phyloP scores from a whole-genome alignment of 2,888 invertebrate genomes.

The Diloba caeruleocephala region DNA sequence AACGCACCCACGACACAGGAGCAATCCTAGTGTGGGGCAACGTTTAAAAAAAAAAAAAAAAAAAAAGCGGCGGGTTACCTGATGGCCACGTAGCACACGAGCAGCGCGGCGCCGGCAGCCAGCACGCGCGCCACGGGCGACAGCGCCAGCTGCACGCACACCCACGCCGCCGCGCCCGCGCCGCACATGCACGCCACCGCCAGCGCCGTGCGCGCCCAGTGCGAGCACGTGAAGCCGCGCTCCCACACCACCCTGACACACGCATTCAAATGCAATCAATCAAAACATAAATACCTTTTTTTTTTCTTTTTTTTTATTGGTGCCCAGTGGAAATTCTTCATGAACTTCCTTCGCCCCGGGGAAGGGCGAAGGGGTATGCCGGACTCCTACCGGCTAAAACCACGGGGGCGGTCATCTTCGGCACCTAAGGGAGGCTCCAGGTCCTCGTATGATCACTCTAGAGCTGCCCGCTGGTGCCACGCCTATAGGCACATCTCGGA shows the following conservation, averaged over 20 bases:
- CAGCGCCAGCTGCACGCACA: conserved; percentile 93
- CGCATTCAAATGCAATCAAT: neutral
- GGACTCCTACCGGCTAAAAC: no score
- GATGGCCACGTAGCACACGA: conserved; percentile 95
- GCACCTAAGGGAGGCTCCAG: no score
- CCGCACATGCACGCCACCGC: conserved; percentile 94
- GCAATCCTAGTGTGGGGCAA: no score
- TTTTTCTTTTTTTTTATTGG: neutral
- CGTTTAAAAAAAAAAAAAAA: no score
- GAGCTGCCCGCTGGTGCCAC: no score
- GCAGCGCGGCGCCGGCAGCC: conserved; percentile 94
- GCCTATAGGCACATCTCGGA: no score
- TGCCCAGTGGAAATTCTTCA: no score
- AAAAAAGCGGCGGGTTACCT: conserved; percentile 86
- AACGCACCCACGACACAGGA: no score
- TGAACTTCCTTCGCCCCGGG: no score
- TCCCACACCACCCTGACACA: conserved; percentile 93
- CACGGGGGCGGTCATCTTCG: no score
- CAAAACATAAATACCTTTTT: neutral
- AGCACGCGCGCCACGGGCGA: conserved; percentile 94
- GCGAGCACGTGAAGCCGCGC: conserved; percentile 94
- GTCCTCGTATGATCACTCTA: no score
- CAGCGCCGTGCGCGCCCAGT: conserved; percentile 95
- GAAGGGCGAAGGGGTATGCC: no score
- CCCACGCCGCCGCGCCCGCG: conserved; percentile 94